Evolutionary conservation across 2,888 invertebrate species (phyloP).

Genomic region (Drosophila robusta): DNA sequence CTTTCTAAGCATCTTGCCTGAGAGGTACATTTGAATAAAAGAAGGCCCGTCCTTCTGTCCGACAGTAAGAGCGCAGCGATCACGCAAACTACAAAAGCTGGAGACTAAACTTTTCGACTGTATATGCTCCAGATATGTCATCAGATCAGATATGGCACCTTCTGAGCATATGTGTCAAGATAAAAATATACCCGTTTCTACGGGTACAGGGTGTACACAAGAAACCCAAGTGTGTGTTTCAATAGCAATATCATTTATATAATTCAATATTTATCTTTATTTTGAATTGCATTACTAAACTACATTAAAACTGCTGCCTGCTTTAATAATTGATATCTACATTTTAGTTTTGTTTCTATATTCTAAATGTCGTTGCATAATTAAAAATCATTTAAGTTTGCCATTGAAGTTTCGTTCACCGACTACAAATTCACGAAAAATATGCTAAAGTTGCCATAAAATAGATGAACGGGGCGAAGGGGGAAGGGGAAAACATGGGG

Average conservation of each 20-base stretch:
- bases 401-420: conserved; percentile 36
- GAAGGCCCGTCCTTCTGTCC: too few species aligned
- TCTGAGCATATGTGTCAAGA: too few species aligned
- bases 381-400: conserved; percentile 67
- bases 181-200: not conserved
- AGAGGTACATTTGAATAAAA: too few species aligned
- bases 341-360: conserved; percentile 23
- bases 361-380: conserved; percentile 43
- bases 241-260: conserved; percentile 30
- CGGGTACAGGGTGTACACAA: conserved; percentile 15
- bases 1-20: too few species aligned
- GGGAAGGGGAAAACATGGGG: not conserved
- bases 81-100: too few species aligned
- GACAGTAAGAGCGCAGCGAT: too few species aligned
- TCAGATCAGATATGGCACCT: too few species aligned
- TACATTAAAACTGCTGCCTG: conserved; percentile 41
- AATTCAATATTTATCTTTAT: conserved; percentile 65
- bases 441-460: conserved; percentile 54
- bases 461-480: conserved; percentile 1
- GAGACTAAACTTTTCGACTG: too few species aligned
- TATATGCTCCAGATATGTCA: too few species aligned
- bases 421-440: conserved; percentile 38
- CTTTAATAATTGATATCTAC: conserved; percentile 24
- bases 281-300: conserved; percentile 42
- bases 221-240: conserved; percentile 19